Evolutionary conservation across 1,140 invertebrate genomes (phyloP), one percentile per base, ranked within the genome.

Genomic region (Halesus radiatus): DNA sequence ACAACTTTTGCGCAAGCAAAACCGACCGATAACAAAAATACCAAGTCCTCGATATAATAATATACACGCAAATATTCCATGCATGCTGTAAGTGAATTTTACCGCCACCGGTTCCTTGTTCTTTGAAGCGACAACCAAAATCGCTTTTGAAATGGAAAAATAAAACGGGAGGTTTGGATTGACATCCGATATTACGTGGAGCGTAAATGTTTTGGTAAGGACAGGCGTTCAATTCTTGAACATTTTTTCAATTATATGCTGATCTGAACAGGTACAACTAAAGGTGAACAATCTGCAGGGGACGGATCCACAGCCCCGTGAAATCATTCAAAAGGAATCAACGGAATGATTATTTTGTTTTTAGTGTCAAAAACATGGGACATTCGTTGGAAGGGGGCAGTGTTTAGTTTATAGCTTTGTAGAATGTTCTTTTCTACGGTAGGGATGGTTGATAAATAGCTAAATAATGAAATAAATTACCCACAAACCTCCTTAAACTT

Each of bases 221-320:
- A 83, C 81, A 80, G 79, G 76, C 76, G 81, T 76, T 83, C 79
- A 83, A 80, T 78, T 80, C 81, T 80, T 80, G 78, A 80, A 80
- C 81, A 81, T 81, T 81, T 80, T 83, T 81, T 80, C 82, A 83
- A 83, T 83, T 83, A 83, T 83, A 83, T 83, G 82, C 82, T 78
- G 82, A 73, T 76, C 62, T 83, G 82, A 83, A 74, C 82, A 83
- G 81, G 81, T 83, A 75, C 78, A 83, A 78, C 79, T 82, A 82
- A 82, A 82, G 78, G 81, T 82, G 81, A 82, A 82, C 81, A 81
- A 81, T 74, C 78, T 81, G 76, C 32, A 50, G 54, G 22, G 76
- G 64, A 68, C n/a, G 23, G 26, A 77, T 72, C 53, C 45, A 81
- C 7, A 45, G 60, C 62, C 26, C 13, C 56, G 37, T 50, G 52